phyloP scores from a whole-genome alignment of 2,113 vertebrate genomes.

The Cyanoliseus patagonus region DNA sequence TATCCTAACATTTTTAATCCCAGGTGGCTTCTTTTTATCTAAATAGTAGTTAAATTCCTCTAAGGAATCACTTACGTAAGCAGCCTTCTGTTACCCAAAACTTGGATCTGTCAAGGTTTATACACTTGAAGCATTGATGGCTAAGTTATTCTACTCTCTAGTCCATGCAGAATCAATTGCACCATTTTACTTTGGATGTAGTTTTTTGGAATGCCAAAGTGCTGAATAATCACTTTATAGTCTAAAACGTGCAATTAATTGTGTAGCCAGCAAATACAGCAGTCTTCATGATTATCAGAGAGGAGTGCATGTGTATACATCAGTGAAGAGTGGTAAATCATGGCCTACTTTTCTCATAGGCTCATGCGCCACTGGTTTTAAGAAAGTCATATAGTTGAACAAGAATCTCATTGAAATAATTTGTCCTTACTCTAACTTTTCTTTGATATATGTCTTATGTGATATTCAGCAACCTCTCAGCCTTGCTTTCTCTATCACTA shows the following conservation, averaged over 20 bases:
- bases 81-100: neutral
- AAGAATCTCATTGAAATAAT: constrained; percentile 4
- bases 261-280: neutral
- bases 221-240: neutral
- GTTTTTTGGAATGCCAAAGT: neutral
- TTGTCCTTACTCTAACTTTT: neutral
- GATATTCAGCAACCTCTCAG: neutral
- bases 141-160: neutral
- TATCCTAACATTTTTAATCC: neutral
- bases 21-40: neutral
- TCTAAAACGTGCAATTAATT: neutral
- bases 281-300: neutral
- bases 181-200: neutral
- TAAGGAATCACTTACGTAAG: neutral
- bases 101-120: neutral
- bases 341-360: neutral
- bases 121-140: neutral
- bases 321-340: neutral
- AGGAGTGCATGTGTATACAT: neutral
- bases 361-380: neutral
- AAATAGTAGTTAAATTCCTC: neutral
- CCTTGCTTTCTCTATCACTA: neutral
- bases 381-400: neutral
- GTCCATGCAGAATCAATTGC: neutral
- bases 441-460: neutral